Conservation (phyloP, 1,140 invertebrate genomes). For the Ooceraea biroi region DNA sequence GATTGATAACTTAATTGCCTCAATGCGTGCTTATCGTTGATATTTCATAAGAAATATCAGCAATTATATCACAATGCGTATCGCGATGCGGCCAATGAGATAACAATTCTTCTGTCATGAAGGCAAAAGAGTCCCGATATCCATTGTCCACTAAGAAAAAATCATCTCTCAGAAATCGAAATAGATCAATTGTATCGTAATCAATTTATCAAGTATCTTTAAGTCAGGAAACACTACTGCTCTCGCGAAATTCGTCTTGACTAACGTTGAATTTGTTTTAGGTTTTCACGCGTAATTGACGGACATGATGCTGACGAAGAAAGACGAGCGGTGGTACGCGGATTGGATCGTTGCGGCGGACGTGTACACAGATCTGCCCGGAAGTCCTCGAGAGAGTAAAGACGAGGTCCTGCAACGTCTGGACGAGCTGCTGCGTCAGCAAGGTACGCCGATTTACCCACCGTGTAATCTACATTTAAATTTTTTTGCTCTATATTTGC, state of each 20-base stretch:
- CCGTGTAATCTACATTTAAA: not conserved
- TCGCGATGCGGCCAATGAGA: not conserved
- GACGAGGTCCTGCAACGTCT: conserved; percentile 42
- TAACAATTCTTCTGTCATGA: not conserved
- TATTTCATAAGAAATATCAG: not conserved
- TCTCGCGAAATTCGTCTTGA: not conserved
- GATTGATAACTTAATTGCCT: not conserved
- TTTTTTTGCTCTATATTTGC: not conserved
- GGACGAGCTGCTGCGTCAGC: conserved; percentile 44
- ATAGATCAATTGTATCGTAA: not conserved
- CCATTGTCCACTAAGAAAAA: not conserved
- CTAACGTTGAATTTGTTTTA: conserved; percentile 29
- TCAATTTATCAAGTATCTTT: conserved; percentile 8
- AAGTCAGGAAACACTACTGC: not conserved
- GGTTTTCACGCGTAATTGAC: conserved; percentile 1
- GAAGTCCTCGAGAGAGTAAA: conserved; percentile 19
- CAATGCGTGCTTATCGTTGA: not conserved
- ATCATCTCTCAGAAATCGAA: not conserved
- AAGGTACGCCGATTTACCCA: conserved; percentile 21
- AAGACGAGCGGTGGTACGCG: conserved; percentile 29
- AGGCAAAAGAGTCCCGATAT: not conserved
- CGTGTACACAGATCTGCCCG: conserved; percentile 3
- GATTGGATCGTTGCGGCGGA: conserved; percentile 34
- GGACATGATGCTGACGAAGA: conserved; percentile 28
- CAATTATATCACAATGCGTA: not conserved